These are phyloP conservation scores for Tragulus kanchil DNA, from an alignment of 2,113 vertebrate genomes.

Conservation along the genomic window DNA sequence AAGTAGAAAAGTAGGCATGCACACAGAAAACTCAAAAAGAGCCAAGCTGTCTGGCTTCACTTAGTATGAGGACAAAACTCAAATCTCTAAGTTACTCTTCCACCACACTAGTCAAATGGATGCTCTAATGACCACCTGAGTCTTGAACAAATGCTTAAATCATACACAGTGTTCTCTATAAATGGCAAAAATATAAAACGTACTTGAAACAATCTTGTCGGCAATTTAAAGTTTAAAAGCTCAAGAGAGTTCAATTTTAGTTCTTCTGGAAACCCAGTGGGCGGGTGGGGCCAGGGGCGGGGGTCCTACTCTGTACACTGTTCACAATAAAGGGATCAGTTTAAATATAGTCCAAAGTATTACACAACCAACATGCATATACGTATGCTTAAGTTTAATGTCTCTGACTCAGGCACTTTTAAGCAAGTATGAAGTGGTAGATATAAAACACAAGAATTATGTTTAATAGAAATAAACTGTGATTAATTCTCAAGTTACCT, in stretches of 20 bases:
- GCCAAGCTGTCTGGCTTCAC: not conserved
- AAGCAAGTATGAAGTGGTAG: not conserved
- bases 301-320: not conserved
- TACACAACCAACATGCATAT: not conserved
- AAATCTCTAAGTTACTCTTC: not conserved
- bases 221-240: constrained; percentile 26
- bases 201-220: constrained; percentile 26
- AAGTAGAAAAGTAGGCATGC: constrained; percentile 18
- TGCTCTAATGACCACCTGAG: not conserved
- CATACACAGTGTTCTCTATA: not conserved
- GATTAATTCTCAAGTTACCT: not conserved
- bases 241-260: not conserved
- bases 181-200: not conserved
- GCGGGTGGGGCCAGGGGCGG: not conserved
- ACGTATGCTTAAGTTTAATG: not conserved
- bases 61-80: not conserved
- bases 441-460: not conserved
- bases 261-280: not conserved
- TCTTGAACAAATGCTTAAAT: not conserved
- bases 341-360: not conserved
- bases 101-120: not conserved
- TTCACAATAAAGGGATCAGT: not conserved
- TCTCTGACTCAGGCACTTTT: not conserved
- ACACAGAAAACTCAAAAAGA: not conserved
- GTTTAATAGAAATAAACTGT: not conserved